Conservation (phyloP, 2,113 vertebrate genomes). For the Tyto alba region DNA sequence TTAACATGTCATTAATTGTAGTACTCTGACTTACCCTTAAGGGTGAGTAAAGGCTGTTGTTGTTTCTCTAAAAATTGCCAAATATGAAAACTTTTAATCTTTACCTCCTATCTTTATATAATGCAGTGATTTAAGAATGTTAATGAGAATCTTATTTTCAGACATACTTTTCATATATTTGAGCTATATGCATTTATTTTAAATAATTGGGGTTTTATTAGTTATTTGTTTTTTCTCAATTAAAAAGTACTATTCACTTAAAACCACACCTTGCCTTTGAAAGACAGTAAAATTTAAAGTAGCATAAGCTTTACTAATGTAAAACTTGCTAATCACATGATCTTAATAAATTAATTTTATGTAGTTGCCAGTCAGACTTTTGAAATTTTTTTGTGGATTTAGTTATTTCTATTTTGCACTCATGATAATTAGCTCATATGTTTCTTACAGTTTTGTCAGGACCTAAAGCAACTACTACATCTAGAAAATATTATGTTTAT, state of each 20-base stretch:
- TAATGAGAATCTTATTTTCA: not conserved
- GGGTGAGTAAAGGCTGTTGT: not conserved
- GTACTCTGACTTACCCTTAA: not conserved
- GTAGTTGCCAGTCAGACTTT: not conserved
- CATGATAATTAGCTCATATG: not conserved
- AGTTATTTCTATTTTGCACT: not conserved
- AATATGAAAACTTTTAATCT: not conserved
- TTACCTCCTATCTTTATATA: not conserved
- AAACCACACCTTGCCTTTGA: not conserved
- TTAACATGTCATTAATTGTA: not conserved
- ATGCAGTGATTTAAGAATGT: not conserved
- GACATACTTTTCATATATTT: not conserved
- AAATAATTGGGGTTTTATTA: not conserved
- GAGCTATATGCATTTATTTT: not conserved
- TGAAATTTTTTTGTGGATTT: not conserved
- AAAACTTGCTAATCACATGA: not conserved
- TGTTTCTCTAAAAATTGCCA: not conserved
- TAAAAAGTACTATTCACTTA: not conserved
- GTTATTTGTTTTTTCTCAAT: not conserved
- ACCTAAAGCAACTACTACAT: not conserved
- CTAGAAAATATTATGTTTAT: not conserved
- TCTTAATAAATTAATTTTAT: slow-evolving; percentile 25
- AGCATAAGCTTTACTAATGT: not conserved
- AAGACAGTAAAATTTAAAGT: not conserved
- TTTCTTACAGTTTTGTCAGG: not conserved